phyloP scores from a whole-genome alignment of 2,113 vertebrate species.

The Nasalis larvatus region DNA sequence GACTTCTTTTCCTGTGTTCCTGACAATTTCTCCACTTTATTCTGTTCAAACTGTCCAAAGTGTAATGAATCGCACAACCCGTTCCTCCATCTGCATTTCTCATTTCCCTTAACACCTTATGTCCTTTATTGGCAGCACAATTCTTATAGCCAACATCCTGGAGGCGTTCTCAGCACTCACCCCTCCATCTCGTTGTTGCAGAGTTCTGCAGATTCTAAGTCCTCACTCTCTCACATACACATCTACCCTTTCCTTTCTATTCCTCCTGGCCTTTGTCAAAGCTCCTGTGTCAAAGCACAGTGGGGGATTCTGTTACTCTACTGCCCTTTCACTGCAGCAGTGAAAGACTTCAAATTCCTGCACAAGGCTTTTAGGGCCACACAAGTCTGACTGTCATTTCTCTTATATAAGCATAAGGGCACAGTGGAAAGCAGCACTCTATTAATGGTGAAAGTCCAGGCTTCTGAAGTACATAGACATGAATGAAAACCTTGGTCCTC shows the following conservation, averaged over 20 bases:
- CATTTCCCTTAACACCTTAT: not conserved
- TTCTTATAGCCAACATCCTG: not conserved
- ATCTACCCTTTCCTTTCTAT: not conserved
- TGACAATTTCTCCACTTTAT: not conserved
- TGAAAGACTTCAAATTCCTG: not conserved
- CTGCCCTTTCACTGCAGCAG: not conserved
- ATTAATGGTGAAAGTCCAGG: not conserved
- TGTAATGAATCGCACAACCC: not conserved
- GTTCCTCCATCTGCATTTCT: not conserved
- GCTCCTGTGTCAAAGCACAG: not conserved
- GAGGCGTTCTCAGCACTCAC: not conserved
- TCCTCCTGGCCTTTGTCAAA: not conserved
- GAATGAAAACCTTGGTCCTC: not conserved
- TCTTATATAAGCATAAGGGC: not conserved
- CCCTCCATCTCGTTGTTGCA: not conserved
- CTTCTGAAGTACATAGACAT: not conserved
- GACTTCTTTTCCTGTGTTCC: not conserved
- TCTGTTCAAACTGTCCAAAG: not conserved
- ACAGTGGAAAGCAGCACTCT: not conserved
- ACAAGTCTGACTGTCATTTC: not conserved
- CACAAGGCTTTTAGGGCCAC: not conserved
- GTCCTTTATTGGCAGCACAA: not conserved
- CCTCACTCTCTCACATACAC: not conserved
- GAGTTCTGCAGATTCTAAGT: not conserved
- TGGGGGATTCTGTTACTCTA: not conserved